A percentile compares a stretch with the other conserved stretches of the same genome.
Evolutionary conservation across 2,888 invertebrate genomes (phyloP).

Genomic region (Xylota segnis): DNA sequence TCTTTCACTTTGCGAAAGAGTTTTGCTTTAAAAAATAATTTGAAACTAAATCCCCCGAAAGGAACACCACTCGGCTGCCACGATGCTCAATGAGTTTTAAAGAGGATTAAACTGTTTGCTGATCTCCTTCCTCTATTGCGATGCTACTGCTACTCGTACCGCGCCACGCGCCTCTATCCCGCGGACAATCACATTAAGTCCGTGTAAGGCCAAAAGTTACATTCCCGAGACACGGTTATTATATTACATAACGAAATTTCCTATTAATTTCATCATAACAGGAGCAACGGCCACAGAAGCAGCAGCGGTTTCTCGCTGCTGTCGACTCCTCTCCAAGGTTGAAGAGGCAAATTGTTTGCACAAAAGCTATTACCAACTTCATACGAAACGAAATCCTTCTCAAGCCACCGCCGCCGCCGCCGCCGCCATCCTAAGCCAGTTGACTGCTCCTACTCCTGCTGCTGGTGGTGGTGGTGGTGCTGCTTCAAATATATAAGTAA

Average conservation of each 20-base stretch:
- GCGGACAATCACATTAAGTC: constrained; percentile 35
- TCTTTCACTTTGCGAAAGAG: not conserved
- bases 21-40: not conserved
- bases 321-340: constrained; percentile 27
- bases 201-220: constrained; percentile 59
- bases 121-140: not conserved
- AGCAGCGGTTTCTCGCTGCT: constrained; percentile 13
- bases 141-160: not conserved
- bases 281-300: constrained; percentile 31
- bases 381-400: constrained; percentile 38
- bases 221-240: constrained; percentile 49
- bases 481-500: constrained; percentile 7
- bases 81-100: not conserved
- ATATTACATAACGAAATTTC: constrained; percentile 62
- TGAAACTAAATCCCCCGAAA: not conserved
- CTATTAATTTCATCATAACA: constrained; percentile 62
- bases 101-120: constrained; percentile 25
- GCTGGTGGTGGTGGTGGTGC: too few relatives aligned
- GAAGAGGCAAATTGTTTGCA: constrained; percentile 67
- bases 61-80: not conserved
- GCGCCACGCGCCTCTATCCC: constrained; percentile 30
- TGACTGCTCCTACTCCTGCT: not conserved
- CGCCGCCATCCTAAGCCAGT: not conserved
- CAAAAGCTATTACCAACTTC: constrained; percentile 63
- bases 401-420: not conserved